Evolutionary conservation across 2,113 vertebrate species (phyloP).

Genomic region (Zosterops japonicus): DNA sequence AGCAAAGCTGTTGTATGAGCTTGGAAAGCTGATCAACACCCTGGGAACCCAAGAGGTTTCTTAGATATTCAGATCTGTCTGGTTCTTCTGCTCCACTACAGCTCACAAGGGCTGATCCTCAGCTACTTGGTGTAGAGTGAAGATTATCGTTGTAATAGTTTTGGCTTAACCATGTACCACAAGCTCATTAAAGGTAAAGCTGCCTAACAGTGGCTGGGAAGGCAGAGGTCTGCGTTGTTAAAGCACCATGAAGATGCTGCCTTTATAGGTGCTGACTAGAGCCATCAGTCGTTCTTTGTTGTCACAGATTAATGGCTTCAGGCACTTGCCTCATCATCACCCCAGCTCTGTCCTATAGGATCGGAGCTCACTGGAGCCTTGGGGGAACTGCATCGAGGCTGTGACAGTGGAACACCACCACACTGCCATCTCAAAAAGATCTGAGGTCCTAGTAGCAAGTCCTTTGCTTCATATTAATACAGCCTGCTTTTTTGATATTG

Average conservation of each 20-base stretch:
- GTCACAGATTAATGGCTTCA: background rate
- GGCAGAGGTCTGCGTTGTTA: background rate
- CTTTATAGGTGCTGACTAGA: background rate
- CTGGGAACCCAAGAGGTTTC: background rate
- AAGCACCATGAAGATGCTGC: background rate
- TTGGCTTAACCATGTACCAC: background rate
- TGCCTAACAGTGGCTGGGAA: background rate
- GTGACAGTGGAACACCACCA: background rate
- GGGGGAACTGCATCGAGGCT: background rate
- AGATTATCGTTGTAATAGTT: background rate
- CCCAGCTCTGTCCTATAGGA: background rate
- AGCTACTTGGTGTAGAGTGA: background rate
- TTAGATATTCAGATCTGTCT: background rate
- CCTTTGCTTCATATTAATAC: background rate
- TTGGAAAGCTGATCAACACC: background rate
- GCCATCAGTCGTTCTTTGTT: background rate
- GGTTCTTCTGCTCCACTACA: background rate
- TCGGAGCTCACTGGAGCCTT: rapidly evolving
- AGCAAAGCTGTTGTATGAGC: background rate
- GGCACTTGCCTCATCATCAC: no score
- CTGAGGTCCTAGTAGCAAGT: background rate
- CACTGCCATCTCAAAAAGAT: background rate
- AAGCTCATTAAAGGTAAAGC: background rate
- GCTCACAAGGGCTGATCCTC: background rate
- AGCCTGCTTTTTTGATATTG: background rate